Evolutionary conservation across 2,113 vertebrate genomes (phyloP), one percentile per base, ranked within the genome.

Genomic region (Copsychus sechellarum): DNA sequence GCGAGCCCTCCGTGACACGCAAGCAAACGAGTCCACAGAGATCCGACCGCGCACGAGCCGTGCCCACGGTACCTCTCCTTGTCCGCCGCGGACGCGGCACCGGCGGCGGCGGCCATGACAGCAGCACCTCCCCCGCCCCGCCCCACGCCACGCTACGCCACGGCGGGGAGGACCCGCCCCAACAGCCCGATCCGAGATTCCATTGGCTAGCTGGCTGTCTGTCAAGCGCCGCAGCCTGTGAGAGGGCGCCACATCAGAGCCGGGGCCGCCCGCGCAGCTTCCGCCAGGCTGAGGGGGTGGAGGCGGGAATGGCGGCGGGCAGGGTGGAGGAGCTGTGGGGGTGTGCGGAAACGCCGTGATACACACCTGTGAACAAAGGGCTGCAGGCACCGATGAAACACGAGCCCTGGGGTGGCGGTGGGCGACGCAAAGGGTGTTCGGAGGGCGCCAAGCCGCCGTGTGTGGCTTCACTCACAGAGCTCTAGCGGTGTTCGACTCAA

Each of bases 171-270:
- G 25, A 17, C 21, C 66, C 76, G 14, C 42, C 76, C 31, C 17
- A 9, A 1, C 2, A 0, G 6, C 11, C 1, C 3, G 0, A 0
- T 14, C 0, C 3, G 5, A 5, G 5, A 12, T 2, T 0, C 6
- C 2, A 94, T 62, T 89, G 84, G 87, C 0, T 5, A 0, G 0
- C 0, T 0, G 0, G 0, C 8, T 48, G 71, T 66, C 90, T 23
- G 10, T 94, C 57, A 61, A 61, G 14, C 0, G 0, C 20, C 2
- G 1, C n/a, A 24, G 9, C 90, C 83, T 79, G 7, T 94, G 7
- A 47, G 9, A 2, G 34, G 7, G 2, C 3, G 45, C 2, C 0
- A 58, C 72, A 58, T 72, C 15, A 0, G 1, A 13, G 5, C 22
- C 0, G 8, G 18, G 12, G 9, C 14, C 1, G 34, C 5, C 5